Conservation (phyloP, 2,113 vertebrate genomes). For the Colaptes auratus region DNA sequence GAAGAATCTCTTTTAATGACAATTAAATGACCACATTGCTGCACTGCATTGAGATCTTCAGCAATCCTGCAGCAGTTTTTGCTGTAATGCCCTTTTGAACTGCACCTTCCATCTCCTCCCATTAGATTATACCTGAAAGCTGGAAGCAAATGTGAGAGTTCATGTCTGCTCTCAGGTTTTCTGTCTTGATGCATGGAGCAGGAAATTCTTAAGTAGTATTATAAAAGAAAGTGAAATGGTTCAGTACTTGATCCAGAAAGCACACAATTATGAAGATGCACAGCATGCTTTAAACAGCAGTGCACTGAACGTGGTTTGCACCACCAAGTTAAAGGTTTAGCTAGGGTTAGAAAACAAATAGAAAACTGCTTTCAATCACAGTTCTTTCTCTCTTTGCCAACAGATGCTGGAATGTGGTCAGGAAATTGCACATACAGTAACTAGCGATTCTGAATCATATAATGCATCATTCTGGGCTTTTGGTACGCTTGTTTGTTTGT, state of each 20-base stretch:
- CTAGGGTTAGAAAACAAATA: background rate
- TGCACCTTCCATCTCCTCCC: background rate
- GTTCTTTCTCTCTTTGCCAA: background rate
- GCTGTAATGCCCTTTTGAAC: background rate
- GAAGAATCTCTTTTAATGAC: background rate
- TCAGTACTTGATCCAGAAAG: background rate
- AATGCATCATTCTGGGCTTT: background rate
- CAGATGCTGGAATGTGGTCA: background rate
- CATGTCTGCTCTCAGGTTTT: background rate
- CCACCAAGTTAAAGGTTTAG: background rate
- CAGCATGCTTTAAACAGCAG: background rate
- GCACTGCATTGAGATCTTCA: accelerated
- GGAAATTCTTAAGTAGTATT: background rate
- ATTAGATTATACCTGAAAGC: background rate
- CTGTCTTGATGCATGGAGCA: background rate
- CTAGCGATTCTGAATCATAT: too few species aligned
- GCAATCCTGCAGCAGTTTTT: background rate
- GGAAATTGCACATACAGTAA: accelerated
- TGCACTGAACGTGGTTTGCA: background rate
- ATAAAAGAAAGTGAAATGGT: background rate
- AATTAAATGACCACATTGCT: accelerated
- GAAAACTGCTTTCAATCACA: background rate
- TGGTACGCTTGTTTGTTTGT: background rate
- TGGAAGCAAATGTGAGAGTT: background rate
- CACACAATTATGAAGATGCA: background rate